These are phyloP conservation scores for Phenganax marumi DNA, from an alignment of 92 coral and sea anemone genomes.

Conservation along the genomic window DNA sequence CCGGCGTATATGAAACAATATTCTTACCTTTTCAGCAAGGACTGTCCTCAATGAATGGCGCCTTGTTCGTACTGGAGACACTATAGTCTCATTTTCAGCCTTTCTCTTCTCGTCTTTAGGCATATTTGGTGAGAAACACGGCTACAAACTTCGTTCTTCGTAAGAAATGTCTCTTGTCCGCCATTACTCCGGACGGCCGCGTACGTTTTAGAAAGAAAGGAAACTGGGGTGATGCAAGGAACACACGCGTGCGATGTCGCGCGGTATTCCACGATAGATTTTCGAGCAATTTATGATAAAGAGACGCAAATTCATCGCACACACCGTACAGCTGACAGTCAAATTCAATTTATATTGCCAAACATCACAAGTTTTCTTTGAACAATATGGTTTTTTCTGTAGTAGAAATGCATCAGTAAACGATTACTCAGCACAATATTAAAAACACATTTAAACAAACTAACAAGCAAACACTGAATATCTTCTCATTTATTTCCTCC, in stretches of 20 bases:
- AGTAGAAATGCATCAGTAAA: no score
- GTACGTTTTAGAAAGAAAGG: background rate
- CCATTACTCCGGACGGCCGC: constrained; percentile 18
- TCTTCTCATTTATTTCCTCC: no score
- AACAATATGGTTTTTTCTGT: no score
- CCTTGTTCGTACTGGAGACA: constrained; percentile 36
- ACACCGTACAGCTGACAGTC: no score
- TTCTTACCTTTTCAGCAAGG: constrained; percentile 6
- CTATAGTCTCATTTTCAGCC: background rate
- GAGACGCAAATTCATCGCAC: no score
- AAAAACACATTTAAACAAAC: no score
- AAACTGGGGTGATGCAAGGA: background rate
- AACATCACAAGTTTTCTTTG: no score
- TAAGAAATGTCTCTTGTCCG: background rate
- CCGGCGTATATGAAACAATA: no score
- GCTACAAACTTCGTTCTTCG: constrained; percentile 11
- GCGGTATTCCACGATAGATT: background rate
- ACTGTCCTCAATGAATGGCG: constrained; percentile 20
- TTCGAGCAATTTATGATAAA: background rate
- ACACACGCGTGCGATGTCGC: constrained; percentile 4
- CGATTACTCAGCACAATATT: no score
- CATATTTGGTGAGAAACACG: background rate
- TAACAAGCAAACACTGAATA: no score
- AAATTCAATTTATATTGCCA: no score
- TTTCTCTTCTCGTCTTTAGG: constrained; percentile 2